A percentile compares a stretch with the other conserved stretches of the same genome.
phyloP scores from a whole-genome alignment of 2,113 vertebrate species.

The Entomyzon cyanotis region DNA sequence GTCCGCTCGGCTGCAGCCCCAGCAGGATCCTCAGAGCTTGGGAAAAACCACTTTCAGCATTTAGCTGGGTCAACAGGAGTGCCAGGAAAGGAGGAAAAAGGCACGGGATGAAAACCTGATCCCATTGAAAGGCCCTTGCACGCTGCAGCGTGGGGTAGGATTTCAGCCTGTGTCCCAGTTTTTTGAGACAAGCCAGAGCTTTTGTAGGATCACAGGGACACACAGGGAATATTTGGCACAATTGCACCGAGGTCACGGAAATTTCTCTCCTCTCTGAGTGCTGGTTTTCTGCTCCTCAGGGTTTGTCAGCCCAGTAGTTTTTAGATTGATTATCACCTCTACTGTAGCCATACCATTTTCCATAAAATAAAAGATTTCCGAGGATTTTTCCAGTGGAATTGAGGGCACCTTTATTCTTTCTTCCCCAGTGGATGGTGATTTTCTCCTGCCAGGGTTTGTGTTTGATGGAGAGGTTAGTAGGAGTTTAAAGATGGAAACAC shows the following conservation, averaged over 20 bases:
- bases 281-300: not conserved
- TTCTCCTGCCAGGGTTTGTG: not conserved
- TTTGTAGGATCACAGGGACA: constrained; percentile 7
- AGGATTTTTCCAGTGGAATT: not conserved
- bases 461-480: not conserved
- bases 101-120: not conserved
- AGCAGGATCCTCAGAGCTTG: not conserved
- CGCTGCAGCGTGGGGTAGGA: not conserved
- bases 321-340: not conserved
- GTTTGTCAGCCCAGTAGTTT: not conserved
- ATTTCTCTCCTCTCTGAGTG: not conserved
- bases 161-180: not conserved
- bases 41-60: not conserved
- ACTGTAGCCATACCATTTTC: accelerated
- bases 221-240: constrained; percentile 28
- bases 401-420: not conserved
- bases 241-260: not conserved
- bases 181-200: not conserved
- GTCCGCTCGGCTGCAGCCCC: not conserved
- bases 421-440: not conserved
- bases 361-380: not conserved
- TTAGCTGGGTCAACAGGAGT: not conserved
- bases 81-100: not conserved
- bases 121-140: not conserved
- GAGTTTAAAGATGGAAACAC: not conserved